Evolutionary conservation across 2,888 invertebrate species (phyloP), one percentile per base, ranked within the genome.

Genomic region (Sinotaia quadrata): DNA sequence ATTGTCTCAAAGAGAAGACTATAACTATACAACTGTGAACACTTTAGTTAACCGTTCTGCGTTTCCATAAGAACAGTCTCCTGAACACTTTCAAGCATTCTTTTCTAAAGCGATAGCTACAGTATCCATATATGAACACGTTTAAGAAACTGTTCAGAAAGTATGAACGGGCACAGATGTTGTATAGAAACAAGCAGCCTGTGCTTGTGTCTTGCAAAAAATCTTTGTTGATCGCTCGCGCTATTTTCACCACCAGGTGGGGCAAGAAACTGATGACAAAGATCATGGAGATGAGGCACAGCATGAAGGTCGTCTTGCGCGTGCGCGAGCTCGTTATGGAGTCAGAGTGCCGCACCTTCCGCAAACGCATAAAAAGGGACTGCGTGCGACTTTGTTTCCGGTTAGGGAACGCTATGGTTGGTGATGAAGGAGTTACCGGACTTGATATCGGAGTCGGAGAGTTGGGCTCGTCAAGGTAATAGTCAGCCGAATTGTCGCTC

Each of bases 101-200:
- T 18, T 61, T 59, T 31, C 80, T 71, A 59, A 84, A 84, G 33
- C 78, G 74, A 7, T 68, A 60, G 71, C 81, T 81, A 61, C 76
- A 78, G 62, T 81, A 79, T 12, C 81, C 79, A 66, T 84, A 84
- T 31, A 84, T 77, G 47, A 81, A 75, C 29, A 78, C 73, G 65
- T 84, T 84, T 7, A 77, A 70, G 41, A 78, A 72, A 61, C 77
- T 78, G 73, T 82, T 84, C 27, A 82, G 72, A 29, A 82, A 80
- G 62, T 78, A 81, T 10, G 80, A 80, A 67, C 81, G 76, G 15
- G 81, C 74, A 34, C 79, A 78, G 8, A 80, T 76, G 67, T 81
- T 80, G 71, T 81, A 82, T 18, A 74, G 21, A n/a, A 80, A 70
- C 21, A 71, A 62, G 3, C 72, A 75, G 0, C 69, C 58, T 7